phyloP scores from a whole-genome alignment of 2,113 vertebrate genomes.

The Odocoileus hemionus region DNA sequence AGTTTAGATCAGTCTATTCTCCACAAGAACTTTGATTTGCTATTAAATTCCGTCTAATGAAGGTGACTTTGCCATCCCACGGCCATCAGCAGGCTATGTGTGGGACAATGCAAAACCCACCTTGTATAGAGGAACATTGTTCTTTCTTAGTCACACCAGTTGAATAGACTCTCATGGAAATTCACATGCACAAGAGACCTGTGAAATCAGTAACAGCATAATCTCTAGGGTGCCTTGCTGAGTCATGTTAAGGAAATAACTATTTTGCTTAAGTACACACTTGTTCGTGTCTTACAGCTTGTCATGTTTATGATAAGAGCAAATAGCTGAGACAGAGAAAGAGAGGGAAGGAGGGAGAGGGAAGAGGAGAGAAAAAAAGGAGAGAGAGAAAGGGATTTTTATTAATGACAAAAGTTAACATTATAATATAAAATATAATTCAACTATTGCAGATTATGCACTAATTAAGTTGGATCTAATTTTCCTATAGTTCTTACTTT shows the following conservation, averaged over 20 bases:
- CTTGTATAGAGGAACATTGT: constrained; percentile 91
- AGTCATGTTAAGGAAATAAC: constrained; percentile 62
- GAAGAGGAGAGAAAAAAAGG: not conserved
- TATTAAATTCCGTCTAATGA: constrained; percentile 99
- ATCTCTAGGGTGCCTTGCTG: constrained; percentile 73
- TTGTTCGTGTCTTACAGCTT: constrained; percentile 62
- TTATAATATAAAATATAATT: not conserved
- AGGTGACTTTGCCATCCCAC: constrained; percentile 92
- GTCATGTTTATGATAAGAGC: constrained; percentile 67
- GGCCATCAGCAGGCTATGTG: constrained; percentile 84
- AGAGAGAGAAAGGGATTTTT: not conserved
- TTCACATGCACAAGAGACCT: constrained; percentile 75
- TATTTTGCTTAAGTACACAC: constrained; percentile 63
- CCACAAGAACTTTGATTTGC: constrained; percentile 97
- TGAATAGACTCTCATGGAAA: constrained; percentile 78
- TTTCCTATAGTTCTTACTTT: not conserved
- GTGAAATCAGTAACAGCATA: constrained; percentile 75
- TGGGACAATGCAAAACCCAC: constrained; percentile 84
- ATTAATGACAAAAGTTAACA: not conserved
- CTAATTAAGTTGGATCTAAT: not conserved
- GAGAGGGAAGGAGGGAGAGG: rapidly evolving
- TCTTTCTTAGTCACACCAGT: constrained; percentile 75
- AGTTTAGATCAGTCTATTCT: constrained; percentile 97
- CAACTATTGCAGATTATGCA: not conserved
- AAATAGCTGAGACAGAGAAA: constrained; percentile 11